phyloP scores from a whole-genome alignment of 2,888 invertebrate genomes.

The Pyralis farinalis region DNA sequence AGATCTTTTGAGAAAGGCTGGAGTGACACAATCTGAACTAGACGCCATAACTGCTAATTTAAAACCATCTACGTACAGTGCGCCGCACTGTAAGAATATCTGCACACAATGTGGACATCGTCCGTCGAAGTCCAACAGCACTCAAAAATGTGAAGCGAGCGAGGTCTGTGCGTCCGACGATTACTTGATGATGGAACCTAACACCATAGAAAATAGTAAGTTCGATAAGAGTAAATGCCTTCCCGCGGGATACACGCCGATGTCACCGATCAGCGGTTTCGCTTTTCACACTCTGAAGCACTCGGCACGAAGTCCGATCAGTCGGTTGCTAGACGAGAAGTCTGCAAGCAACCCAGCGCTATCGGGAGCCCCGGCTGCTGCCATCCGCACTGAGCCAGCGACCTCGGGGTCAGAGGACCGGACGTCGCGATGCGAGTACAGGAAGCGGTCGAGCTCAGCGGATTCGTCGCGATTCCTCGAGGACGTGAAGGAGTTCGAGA shows the following conservation, averaged over 20 bases:
- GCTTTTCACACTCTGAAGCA: constrained; percentile 60
- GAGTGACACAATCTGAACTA: constrained; percentile 76
- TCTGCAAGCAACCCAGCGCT: constrained; percentile 87
- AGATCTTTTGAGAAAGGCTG: constrained; percentile 81
- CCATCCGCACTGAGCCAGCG: constrained; percentile 15
- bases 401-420: constrained; percentile 27
- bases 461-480: constrained; percentile 87
- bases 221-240: constrained; percentile 35
- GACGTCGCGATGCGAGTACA: constrained; percentile 34
- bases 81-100: constrained; percentile 38
- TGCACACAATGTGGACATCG: constrained; percentile 85
- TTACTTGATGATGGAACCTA: constrained; percentile 86
- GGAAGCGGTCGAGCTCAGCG: constrained; percentile 87
- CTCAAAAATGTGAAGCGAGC: constrained; percentile 15
- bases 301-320: constrained; percentile 45
- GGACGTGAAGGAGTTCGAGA: constrained; percentile 77
- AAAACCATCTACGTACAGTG: constrained; percentile 38
- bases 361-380: constrained; percentile 48
- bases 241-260: constrained; percentile 84
- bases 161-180: constrained; percentile 61
- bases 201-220: constrained; percentile 42
- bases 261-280: constrained; percentile 84
- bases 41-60: constrained; percentile 60
- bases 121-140: constrained; percentile 22
- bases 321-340: constrained; percentile 72